Evolutionary conservation across 2,797 vertebrate species (phyloP), one percentile per base, ranked within the genome.

Genomic region (Sebastes hubbsi): DNA sequence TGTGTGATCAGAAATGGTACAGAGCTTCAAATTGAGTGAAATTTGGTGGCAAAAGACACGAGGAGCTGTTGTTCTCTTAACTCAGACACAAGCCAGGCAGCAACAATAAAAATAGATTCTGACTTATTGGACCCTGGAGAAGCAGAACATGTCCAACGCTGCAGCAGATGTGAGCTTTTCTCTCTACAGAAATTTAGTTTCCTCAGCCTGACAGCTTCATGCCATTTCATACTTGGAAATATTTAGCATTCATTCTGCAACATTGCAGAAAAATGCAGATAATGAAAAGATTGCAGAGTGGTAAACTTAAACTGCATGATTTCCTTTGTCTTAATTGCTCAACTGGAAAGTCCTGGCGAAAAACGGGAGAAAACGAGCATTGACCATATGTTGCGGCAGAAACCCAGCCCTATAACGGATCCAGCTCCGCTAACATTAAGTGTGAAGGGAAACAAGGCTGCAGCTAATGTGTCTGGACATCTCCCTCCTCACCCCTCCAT

Each of bases 381-480:
- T 56, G 75, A 75, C 89, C 89, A 88, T 89, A 91, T 89, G 91
- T 42, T 38, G 12, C 27, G 60, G 80, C 75, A 55, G 18, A 78
- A 77, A 60, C 58, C 68, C 70, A 78, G 34, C 34, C 14, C 2
- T 3, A 2, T 24, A 80, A 67, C 83, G 61, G 63, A 74, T 79
- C 72, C 56, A 62, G 69, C 81, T 52, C 54, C 0, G 24, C 72
- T 72, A 77, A 79, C 8, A n/a, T 90, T 42, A 52, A 65, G 81
- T 75, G 79, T 90, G 87, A 84, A 82, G 49, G 65, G 81, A 83
- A 77, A 89, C 72, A 56, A 81, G 72, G 78, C 77, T 58, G 63
- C 22, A 63, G 69, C 74, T 90, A 92, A 94, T 92, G 80, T 60
- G 85, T 89, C 77, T 81, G 4, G 88, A 92, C 87, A 65, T 72